These are phyloP conservation scores for Grammomys dolichurus DNA, from an alignment of 2,113 vertebrate genomes.

Conservation along the genomic window DNA sequence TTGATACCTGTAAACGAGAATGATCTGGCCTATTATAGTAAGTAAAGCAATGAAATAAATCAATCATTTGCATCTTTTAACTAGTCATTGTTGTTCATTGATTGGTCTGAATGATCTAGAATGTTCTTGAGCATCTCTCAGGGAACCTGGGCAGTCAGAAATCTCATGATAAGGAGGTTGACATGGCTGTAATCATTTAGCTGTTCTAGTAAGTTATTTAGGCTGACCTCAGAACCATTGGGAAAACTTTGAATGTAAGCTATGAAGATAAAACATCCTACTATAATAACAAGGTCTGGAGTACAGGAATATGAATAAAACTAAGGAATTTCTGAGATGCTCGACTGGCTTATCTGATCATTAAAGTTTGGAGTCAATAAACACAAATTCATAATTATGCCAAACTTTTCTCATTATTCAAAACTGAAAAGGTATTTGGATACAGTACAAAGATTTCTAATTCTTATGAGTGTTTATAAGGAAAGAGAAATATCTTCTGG, in stretches of 20 bases:
- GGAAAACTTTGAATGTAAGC: neutral
- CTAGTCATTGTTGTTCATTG: neutral
- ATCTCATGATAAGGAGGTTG: neutral
- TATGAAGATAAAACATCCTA: neutral
- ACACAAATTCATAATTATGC: constrained; percentile 34
- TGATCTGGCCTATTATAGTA: neutral
- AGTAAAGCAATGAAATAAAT: neutral
- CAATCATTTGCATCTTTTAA: neutral
- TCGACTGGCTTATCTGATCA: constrained; percentile 23
- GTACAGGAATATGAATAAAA: neutral
- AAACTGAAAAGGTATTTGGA: constrained; percentile 52
- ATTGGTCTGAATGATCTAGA: constrained; percentile 22
- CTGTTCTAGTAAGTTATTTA: neutral
- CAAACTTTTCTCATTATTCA: constrained; percentile 49
- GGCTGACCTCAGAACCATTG: neutral
- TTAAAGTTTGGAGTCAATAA: constrained; percentile 35
- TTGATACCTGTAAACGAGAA: constrained; percentile 56
- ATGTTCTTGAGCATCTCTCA: neutral
- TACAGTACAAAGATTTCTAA: neutral
- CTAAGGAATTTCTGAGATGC: neutral
- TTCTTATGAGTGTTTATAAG: neutral
- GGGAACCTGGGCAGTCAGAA: neutral
- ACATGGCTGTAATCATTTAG: neutral
- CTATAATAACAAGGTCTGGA: neutral
- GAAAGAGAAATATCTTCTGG: neutral